Conservation (phyloP, 2,113 vertebrate species). For the Microcebus ravelobensis region DNA sequence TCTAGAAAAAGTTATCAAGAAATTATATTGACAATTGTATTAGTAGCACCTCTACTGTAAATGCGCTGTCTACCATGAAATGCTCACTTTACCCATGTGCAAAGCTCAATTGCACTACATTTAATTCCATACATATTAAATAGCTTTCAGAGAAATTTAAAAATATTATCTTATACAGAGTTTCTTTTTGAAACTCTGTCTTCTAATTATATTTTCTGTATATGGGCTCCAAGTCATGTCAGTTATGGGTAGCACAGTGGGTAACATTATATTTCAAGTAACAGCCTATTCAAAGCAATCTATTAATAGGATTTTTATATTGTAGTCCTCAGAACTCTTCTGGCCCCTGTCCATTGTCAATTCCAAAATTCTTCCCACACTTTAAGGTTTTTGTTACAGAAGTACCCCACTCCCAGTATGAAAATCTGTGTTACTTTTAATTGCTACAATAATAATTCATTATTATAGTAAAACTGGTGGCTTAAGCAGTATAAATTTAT, state of each 20-base stretch:
- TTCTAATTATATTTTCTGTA: neutral
- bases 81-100: neutral
- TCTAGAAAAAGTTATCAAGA: neutral
- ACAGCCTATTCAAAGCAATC: neutral
- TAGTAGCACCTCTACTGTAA: neutral
- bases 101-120: neutral
- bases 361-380: neutral
- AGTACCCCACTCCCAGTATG: neutral
- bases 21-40: neutral
- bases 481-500: neutral
- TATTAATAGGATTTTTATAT: neutral
- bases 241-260: too few relatives aligned
- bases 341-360: accelerated
- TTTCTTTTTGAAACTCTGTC: neutral
- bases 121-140: neutral
- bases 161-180: neutral
- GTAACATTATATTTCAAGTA: neutral
- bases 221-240: neutral
- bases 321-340: neutral
- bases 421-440: neutral
- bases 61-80: neutral
- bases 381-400: neutral
- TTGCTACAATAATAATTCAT: neutral
- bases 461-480: neutral
- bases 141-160: neutral